Base-by-base conservation (phyloP, 2,888 invertebrate species). In the Trachelus tabidus region DNA sequence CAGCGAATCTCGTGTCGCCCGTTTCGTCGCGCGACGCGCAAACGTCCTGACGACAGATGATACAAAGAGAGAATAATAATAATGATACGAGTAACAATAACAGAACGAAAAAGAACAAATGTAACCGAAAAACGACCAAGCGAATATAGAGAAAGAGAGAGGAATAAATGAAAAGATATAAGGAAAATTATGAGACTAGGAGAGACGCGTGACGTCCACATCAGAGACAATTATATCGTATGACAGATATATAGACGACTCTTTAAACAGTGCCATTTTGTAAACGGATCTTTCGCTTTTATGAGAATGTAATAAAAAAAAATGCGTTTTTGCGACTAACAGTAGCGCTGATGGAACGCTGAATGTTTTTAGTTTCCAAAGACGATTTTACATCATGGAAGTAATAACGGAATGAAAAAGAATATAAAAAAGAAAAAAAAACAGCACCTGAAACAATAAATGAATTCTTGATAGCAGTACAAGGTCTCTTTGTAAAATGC, bases 251-350 rank as follows among this genome's bases (percentile, higher is more conserved):
- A 56, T 23, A 1, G 40, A 56, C 9, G 23, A 15, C 23, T 11
- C 31, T 78, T 81, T 77, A 78, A 81, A 79, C 79, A 79, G 82
- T 85, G 83, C 78, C 83, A 85, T 85, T 85, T 80, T 76, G 23
- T 75, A 81, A 78, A 81, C 12, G 35, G 80, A 75, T 79, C 81
- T 78, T 33, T 40, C 15, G 40, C 40, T 40, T 40, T 23, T 15
- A 4, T 37, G 80, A 83, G 86, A 85, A 85, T 83, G 81, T 85
- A 85, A 82, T 83, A 81, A 83, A 83, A 76, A 82, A 83, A 76
- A 12, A 12, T 83, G 81, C 79, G 79, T 85, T 83, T 77, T 77
- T 40, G 40, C 40, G 40, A 77, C 78, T 79, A 81, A 76, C 78
- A 78, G 73, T 74, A 79, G 81, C 80, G 79, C 77, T 0, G 40